Evolutionary conservation across 2,888 invertebrate genomes (phyloP), one percentile per base, ranked within the genome.

Genomic region (Volucella bombylans): DNA sequence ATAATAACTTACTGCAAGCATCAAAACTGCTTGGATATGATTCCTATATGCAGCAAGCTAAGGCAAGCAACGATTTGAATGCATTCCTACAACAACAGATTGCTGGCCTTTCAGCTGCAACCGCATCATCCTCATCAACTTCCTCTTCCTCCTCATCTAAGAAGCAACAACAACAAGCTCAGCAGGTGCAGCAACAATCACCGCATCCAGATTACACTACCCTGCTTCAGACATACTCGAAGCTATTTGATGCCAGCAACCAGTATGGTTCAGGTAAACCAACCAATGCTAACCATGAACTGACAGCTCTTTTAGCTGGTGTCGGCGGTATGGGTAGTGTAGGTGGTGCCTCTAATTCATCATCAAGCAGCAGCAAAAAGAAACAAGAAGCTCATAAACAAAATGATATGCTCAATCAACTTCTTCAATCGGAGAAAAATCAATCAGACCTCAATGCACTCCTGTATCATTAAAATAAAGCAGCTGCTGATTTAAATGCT

Each of bases 21-120:
- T 91, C 91, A 2, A 91, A 91, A 78, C 71, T 91, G 38, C 88
- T 91, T n/a, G 91, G 91, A 61, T 91, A 91, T 62, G 91, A 91
- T 83, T 89, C 91, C 43, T 91, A 91, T 68, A 91, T 91, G 89
- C 90, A 90, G 79, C 90, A 90, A 68, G 89, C 88, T 38, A 90
- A 90, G 59, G 89, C 88, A 31, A 90, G 88, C 76, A 90, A 90
- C 82, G 91, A 91, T 76, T 87, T 91, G 3, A 91, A 90, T 76
- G 89, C 89, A 78, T 91, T 91, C 80, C 88, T 91, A 80, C 91
- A 91, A 87, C 91, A 91, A 54, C 91, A 91, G 77, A 90, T 91
- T 89, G 90, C 90, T 43, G 90, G 90, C 0, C 89, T 87, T 2
- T 87, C 90, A 2, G 91, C 89, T 10, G 89, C 90, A 45, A 87